phyloP scores from a whole-genome alignment of 1,140 invertebrate genomes.

The Pygmarrhopalites habei region DNA sequence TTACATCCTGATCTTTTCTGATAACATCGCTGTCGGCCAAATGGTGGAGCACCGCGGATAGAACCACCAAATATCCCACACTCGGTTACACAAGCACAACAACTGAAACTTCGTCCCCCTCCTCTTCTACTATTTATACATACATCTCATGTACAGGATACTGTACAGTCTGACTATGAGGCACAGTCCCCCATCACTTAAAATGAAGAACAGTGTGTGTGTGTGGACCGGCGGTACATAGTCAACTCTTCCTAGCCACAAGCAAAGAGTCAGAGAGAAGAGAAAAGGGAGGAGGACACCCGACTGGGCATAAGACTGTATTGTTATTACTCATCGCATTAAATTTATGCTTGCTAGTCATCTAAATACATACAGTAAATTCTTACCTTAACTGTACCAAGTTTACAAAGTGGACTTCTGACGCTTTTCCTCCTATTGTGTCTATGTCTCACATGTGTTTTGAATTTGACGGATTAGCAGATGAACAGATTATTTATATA shows the following conservation, averaged over 20 bases:
- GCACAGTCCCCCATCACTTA: neutral
- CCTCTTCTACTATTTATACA: neutral
- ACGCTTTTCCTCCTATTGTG: neutral
- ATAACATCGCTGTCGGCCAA: conserved; percentile 9
- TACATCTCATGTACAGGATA: neutral
- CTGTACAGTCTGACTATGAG: neutral
- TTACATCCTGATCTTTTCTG: conserved; percentile 22
- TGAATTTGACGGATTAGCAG: neutral
- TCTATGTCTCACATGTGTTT: neutral
- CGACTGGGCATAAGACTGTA: neutral
- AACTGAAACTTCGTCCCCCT: neutral
- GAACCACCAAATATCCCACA: neutral
- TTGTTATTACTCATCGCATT: neutral
- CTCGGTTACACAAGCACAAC: neutral
- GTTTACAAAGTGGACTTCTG: neutral
- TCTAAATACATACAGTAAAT: neutral
- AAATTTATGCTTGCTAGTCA: neutral
- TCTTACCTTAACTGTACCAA: too few species aligned
- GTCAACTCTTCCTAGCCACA: too few species aligned
- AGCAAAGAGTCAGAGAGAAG: too few species aligned
- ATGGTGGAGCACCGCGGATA: neutral
- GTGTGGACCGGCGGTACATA: neutral
- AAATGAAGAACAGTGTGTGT: neutral
- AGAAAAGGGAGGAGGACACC: too few species aligned
- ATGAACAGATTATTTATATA: too few species aligned